Percentiles rank a stretch among this genome's conserved stretches.
These are phyloP conservation scores for Neelides sp. DNA, from an alignment of 1,140 invertebrate genomes.

Conservation along the genomic window DNA sequence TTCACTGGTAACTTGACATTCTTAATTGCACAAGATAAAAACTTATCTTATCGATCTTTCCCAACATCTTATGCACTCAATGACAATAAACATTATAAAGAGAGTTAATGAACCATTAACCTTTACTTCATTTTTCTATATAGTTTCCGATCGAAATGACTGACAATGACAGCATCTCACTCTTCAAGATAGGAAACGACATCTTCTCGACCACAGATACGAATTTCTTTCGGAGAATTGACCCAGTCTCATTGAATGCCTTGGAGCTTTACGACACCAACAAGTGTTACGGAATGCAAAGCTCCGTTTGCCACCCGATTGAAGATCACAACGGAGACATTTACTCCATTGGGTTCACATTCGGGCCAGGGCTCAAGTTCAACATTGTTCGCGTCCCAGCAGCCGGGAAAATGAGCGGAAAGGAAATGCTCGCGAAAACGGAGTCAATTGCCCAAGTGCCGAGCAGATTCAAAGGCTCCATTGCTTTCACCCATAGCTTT, in stretches of 20 bases:
- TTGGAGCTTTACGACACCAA: constrained; percentile 17
- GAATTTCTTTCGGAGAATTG: constrained; percentile 18
- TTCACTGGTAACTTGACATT: not conserved
- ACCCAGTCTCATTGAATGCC: constrained; percentile 6
- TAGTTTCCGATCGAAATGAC: constrained; percentile 23
- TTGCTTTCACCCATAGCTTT: constrained; percentile 17
- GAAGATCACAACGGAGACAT: constrained; percentile 15
- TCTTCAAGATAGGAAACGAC: constrained; percentile 22
- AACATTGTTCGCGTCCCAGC: constrained; percentile 21
- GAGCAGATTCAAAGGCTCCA: constrained; percentile 8
- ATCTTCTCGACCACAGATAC: constrained; percentile 21
- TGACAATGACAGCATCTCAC: constrained; percentile 17
- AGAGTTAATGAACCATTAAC: too few relatives aligned
- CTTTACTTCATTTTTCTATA: not conserved
- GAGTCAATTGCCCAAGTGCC: constrained; percentile 14
- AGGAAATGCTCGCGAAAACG: constrained; percentile 19
- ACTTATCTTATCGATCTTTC: too few relatives aligned
- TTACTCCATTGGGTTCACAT: constrained; percentile 19
- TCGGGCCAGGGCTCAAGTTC: constrained; percentile 21
- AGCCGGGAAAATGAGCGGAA: not conserved
- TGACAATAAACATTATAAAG: too few relatives aligned
- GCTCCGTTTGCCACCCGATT: constrained; percentile 16
- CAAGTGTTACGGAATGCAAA: constrained; percentile 21
- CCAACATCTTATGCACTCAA: too few relatives aligned
- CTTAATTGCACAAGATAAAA: not conserved